Percentiles rank a stretch among this genome's conserved stretches.
These are phyloP conservation scores for Ophthalmolycus amberensis DNA, from an alignment of 2,113 vertebrate species.

Conservation along the genomic window DNA sequence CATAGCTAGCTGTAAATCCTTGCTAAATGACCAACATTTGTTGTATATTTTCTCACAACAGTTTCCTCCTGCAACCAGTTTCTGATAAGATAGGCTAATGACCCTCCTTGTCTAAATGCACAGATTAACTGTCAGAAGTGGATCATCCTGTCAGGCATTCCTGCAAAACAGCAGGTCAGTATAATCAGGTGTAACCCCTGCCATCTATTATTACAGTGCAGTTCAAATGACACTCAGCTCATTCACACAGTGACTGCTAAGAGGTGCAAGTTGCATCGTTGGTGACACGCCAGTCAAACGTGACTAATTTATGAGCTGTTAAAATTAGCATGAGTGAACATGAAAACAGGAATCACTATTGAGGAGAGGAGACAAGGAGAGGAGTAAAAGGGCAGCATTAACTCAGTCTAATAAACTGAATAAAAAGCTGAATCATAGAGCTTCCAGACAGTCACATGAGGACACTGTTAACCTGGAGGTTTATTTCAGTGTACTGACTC, in stretches of 20 bases:
- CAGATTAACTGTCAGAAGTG: not conserved
- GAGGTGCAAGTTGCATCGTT: constrained; percentile 33
- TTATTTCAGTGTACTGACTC: constrained; percentile 12
- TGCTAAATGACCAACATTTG: not conserved
- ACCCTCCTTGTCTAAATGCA: not conserved
- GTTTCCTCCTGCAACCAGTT: too few relatives aligned
- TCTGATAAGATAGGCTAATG: not conserved
- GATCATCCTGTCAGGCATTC: not conserved
- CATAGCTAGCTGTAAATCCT: not conserved
- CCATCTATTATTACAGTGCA: not conserved
- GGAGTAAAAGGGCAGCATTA: not conserved
- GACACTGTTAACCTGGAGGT: constrained; percentile 22
- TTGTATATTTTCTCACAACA: not conserved
- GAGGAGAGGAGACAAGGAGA: constrained; percentile 15
- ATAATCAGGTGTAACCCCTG: constrained; percentile 14
- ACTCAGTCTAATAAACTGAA: constrained; percentile 11
- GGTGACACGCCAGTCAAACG: constrained; percentile 41
- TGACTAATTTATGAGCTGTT: constrained; percentile 49
- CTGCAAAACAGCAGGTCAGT: not conserved
- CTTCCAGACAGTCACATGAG: constrained; percentile 41
- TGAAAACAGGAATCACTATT: constrained; percentile 51
- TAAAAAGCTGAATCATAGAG: constrained; percentile 27
- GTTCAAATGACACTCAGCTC: constrained; percentile 30
- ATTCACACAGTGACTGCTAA: constrained; percentile 22
- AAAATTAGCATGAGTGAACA: constrained; percentile 59